Conservation (phyloP, 2,888 invertebrate genomes). For the Caenorhabditis zanzibari region DNA sequence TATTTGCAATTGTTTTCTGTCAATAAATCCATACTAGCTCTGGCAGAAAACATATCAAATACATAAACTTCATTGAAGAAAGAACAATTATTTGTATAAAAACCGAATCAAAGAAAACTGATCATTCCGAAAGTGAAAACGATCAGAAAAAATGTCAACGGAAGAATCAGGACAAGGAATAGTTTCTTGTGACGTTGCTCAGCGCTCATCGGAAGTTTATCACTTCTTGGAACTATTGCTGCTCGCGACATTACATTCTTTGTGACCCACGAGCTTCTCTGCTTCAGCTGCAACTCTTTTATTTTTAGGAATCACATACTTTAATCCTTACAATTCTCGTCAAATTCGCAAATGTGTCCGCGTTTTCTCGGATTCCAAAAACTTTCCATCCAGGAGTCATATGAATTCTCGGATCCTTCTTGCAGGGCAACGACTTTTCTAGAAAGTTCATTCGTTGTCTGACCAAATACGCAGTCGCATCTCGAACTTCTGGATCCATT, state of each 20-base stretch:
- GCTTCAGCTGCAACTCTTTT: slow-evolving; percentile 36
- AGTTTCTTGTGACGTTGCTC: slow-evolving; percentile 19
- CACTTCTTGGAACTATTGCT: slow-evolving; percentile 54
- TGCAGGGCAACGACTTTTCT: slow-evolving; percentile 49
- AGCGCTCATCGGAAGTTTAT: slow-evolving; percentile 38
- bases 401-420: slow-evolving; percentile 34
- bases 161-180: slow-evolving; percentile 37
- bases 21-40: no score
- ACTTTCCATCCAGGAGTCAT: slow-evolving; percentile 36
- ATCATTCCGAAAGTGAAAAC: slow-evolving; percentile 35
- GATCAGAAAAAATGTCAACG: slow-evolving; percentile 23
- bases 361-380: slow-evolving; percentile 31
- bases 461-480: slow-evolving; percentile 32
- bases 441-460: slow-evolving; percentile 36
- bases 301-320: not conserved
- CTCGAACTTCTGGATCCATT: not conserved
- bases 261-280: slow-evolving; percentile 48
- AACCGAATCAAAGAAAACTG: slow-evolving; percentile 27
- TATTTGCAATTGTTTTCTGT: no score
- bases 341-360: slow-evolving; percentile 27
- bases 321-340: slow-evolving; percentile 31
- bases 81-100: no score
- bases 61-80: no score
- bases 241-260: slow-evolving; percentile 50
- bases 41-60: no score